Conservation (phyloP, 2,797 vertebrate species). For the Streptopelia turtur region DNA sequence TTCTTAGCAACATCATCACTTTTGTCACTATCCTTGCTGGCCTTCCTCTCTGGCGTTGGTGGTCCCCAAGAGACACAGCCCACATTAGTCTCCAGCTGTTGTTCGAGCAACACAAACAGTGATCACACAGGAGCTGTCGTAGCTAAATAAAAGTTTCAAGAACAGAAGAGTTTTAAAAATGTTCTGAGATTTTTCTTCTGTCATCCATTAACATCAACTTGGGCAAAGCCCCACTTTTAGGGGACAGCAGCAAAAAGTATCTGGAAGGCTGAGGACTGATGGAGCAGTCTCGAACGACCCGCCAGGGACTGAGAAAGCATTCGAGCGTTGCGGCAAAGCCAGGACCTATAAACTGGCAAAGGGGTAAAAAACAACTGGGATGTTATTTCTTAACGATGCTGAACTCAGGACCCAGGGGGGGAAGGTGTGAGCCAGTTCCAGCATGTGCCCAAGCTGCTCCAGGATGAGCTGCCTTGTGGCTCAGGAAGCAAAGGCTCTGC, state of each 20-base stretch:
- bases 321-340: not conserved
- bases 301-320: constrained; percentile 2
- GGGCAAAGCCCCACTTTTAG: not conserved
- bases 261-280: constrained; percentile 1
- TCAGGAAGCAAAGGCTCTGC: not conserved
- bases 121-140: not conserved
- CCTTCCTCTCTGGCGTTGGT: constrained; percentile 11
- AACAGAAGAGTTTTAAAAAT: constrained; percentile 24
- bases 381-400: not conserved
- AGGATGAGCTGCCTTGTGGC: not conserved
- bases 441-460: fast-evolving
- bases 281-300: not conserved
- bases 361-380: not conserved
- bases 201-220: not conserved
- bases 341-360: not conserved
- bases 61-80: not conserved
- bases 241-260: not conserved
- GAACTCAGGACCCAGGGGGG: too few relatives aligned
- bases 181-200: constrained; percentile 13
- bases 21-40: constrained; percentile 7
- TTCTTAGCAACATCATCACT: constrained; percentile 49
- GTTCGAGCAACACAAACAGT: not conserved
- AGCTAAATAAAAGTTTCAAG: constrained; percentile 46
- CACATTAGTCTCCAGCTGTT: constrained; percentile 26
- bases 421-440: not conserved